phyloP scores from a whole-genome alignment of 2,113 vertebrate species.

The Pseudorectes ferrugineus region DNA sequence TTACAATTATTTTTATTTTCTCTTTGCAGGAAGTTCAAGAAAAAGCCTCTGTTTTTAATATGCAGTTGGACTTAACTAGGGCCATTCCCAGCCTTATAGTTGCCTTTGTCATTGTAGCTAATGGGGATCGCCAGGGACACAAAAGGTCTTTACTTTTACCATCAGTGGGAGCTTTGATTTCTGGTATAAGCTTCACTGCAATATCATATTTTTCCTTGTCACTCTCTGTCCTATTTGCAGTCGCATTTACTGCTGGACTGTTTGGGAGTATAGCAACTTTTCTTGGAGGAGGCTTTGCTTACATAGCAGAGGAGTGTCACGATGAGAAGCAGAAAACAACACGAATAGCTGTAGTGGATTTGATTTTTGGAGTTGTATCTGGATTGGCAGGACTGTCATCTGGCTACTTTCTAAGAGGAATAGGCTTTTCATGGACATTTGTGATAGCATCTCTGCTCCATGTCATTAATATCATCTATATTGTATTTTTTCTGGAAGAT shows the following conservation, averaged over 20 bases:
- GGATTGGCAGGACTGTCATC: slow-evolving; percentile 83
- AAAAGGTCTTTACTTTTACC: slow-evolving; percentile 86
- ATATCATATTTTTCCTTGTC: slow-evolving; percentile 82
- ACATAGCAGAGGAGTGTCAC: slow-evolving; percentile 83
- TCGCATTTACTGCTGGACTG: slow-evolving; percentile 76
- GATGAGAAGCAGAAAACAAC: slow-evolving; percentile 81
- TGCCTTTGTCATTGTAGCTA: slow-evolving; percentile 86
- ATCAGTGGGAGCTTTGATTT: slow-evolving; percentile 75
- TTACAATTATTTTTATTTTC: slow-evolving; percentile 26
- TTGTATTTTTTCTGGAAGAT: slow-evolving; percentile 83
- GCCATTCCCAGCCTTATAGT: slow-evolving; percentile 83
- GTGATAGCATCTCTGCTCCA: slow-evolving; percentile 69
- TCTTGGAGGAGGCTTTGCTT: slow-evolving; percentile 88
- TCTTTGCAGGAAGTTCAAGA: slow-evolving; percentile 86
- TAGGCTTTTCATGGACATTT: slow-evolving; percentile 89
- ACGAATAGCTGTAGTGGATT: slow-evolving; percentile 88
- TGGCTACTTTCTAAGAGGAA: slow-evolving; percentile 84
- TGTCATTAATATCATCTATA: slow-evolving; percentile 78
- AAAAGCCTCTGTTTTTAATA: slow-evolving; percentile 82
- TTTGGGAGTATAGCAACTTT: slow-evolving; percentile 87
- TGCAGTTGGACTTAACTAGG: slow-evolving; percentile 81
- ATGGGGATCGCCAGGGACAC: slow-evolving; percentile 86
- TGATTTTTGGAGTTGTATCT: slow-evolving; percentile 84
- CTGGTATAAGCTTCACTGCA: slow-evolving; percentile 65
- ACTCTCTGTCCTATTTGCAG: slow-evolving; percentile 78